Conservation (phyloP, 2,113 vertebrate genomes). For the Pseudopodoces humilis region DNA sequence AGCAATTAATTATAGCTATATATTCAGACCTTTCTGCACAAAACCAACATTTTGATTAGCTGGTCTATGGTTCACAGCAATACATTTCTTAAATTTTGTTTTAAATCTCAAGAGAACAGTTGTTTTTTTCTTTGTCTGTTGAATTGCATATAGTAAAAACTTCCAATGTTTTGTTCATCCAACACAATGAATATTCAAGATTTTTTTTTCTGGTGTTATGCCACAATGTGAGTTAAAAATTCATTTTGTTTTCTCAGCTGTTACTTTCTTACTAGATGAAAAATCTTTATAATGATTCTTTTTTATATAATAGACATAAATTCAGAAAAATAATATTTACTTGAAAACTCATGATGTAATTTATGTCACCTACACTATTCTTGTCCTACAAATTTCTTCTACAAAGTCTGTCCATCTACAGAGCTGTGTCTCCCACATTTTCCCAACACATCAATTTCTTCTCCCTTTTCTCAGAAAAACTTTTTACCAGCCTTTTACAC, state of each 20-base stretch:
- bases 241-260: background rate
- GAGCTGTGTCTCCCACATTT: background rate
- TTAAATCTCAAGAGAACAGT: fast-evolving
- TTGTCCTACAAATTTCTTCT: background rate
- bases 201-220: background rate
- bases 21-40: background rate
- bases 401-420: background rate
- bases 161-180: background rate
- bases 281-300: background rate
- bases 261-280: background rate
- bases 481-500: background rate
- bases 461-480: background rate
- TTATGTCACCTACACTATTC: background rate
- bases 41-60: background rate
- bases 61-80: background rate
- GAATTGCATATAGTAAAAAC: background rate
- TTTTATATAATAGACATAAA: background rate
- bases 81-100: background rate
- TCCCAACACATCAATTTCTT: background rate
- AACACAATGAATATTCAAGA: background rate
- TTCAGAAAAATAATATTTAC: background rate
- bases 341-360: background rate
- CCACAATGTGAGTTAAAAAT: background rate
- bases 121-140: background rate
- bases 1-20: background rate